Evolutionary conservation across 2,888 invertebrate species (phyloP), one percentile per base, ranked within the genome.

Genomic region (Apotomis turbidana): DNA sequence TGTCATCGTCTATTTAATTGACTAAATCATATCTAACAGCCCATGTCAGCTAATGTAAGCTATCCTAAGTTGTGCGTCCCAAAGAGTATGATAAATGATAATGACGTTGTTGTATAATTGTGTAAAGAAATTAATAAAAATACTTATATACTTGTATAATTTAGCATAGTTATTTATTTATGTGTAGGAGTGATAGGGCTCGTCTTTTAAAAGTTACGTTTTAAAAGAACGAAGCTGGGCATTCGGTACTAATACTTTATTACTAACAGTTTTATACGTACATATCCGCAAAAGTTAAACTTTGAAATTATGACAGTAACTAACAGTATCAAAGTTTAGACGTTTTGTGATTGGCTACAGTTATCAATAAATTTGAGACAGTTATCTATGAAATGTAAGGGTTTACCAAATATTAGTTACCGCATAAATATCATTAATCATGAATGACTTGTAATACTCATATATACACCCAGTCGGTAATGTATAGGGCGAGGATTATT

Each of bases 81-180:
- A 93, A 93, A 93, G 93, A 93, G 83, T 91, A 91, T 89, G 88
- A 88, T 88, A 87, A 90, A 88, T 85, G 85, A 87, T 85, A 86
- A 87, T 78, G 86, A 85, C 87, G 89, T 90, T 93, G 92, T 93
- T 93, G 92, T 93, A 93, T 90, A 91, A 91, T 91, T 93, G 90
- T 93, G 90, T 88, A 92, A 90, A 90, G 72, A 84, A 88, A 85
- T 85, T 85, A 87, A 88, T 88, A 88, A 88, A 90, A 89, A 90
- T 87, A 90, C 87, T 87, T 90, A 90, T 90, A 88, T 90, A 91
- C 87, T 79, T 92, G 90, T 93, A 91, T 89, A 91, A 89, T 89
- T 90, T 90, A 91, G 89, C 76, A 85, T 92, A 92, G 89, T 89
- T 85, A 93, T 92, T 93, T 93, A 93, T 93, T 93, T 89, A 86